Evolutionary conservation across 2,797 vertebrate genomes (phyloP), one percentile per base, ranked within the genome.

Genomic region (Crossoptilon crossoptilon): DNA sequence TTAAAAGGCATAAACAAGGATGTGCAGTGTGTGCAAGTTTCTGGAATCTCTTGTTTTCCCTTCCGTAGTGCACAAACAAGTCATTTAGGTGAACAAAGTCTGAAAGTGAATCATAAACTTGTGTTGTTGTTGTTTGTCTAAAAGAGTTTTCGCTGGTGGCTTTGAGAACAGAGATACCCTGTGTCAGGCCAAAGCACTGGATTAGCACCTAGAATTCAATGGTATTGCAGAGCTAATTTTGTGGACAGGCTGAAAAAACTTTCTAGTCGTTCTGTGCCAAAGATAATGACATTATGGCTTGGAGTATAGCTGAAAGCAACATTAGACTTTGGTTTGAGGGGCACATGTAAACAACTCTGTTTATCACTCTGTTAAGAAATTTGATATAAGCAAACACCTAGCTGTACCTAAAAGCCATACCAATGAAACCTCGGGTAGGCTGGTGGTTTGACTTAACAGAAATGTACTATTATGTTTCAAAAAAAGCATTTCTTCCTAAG

Each of bases 41-140:
- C 68, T 73, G 92, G 86, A 96, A 89, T 84, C 88, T 93, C 94
- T 94, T 96, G 94, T 94, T 96, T 95, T 94, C 84, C 84, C 66
- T 81, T 93, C 89, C 87, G 62, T 53, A 93, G 91, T 55, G 41
- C 95, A 91, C 94, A 97, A 97, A 97, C 95, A 97, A 97, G 93
- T 92, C 29, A 83, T 96, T 94, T 92, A 93, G 79, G 70, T 6
- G 97, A 94, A 96, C 97, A 97, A 97, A 97, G 97, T 97, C 97
- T 97, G 95, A 97, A 95, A 96, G 96, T 97, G 96, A 98, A 97
- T 97, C 96, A 97, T 97, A 96, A 97, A 96, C 96, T 86, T 89
- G 82, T 87, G 90, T 68, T 94, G 92, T 94, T 96, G 91, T 94
- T 97, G 91, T 94, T 95, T 96, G 93, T 51, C 83, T 82, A 66